Evolutionary conservation across 2,113 vertebrate species (phyloP), one percentile per base, ranked within the genome.

Genomic region (Condylura cristata): DNA sequence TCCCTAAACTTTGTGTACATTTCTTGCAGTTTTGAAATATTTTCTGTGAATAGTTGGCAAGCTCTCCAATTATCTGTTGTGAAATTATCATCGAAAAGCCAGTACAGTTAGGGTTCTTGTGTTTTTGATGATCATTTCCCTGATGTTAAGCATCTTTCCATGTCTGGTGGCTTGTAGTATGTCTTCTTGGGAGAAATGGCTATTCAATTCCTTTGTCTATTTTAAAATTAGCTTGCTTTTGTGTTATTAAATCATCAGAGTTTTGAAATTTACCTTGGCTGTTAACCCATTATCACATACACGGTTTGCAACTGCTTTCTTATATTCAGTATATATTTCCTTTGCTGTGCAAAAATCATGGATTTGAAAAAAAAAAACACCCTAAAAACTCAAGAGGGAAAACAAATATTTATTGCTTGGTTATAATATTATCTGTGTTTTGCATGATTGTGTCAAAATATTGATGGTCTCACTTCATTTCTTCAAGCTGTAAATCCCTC

Each of bases 1-100:
- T 63, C 12, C 17, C 46, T 94, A 93, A 72, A 32, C 11, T 82
- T 94, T 56, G n/a, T 20, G 6, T 74, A 3, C 28, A 87, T 95
- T 86, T 89, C 71, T 89, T 89, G 41, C 12, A 91, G 34, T 85
- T 80, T 91, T 56, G 17, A 76, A 75, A 93, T 88, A 6, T 90
- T 86, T 84, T 76, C 41, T 65, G 37, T 5, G 14, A 81, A 76
- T 1, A 28, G 0, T 30, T 94, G 44, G n/a, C 56, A 86, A 93
- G 32, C 12, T 74, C 13, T 74, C 18, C 48, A 53, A 37, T 83
- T 89, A 17, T 61, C 61, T 88, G 32, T 60, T 56, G 61, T 72
- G 65, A 84, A 95, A 41, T 84, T 82, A 44, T 56, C 51, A 28
- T 8, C 37, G 41, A 96, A 39, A 32, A 83, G 18, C 16, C 71